Conservation (phyloP, 2,113 vertebrate genomes). For the Ammodytes dubius region DNA sequence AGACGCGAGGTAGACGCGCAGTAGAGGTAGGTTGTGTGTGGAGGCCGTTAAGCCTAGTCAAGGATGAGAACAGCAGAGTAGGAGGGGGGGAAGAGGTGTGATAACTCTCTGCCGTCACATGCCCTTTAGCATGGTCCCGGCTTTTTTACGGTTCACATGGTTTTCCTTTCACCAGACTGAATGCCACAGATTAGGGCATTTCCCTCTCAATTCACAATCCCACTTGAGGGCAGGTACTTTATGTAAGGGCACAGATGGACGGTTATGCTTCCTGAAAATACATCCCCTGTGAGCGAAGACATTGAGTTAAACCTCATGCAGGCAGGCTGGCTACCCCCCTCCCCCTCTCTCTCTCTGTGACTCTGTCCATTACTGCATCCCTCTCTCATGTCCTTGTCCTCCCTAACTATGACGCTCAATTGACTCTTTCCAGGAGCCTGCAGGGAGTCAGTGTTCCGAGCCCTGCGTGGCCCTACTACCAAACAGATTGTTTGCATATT, state of each 20-base stretch:
- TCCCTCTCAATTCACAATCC: constrained; percentile 59
- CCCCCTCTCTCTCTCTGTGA: background rate
- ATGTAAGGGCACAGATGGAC: constrained; percentile 74
- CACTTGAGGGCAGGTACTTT: constrained; percentile 69
- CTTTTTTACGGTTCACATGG: constrained; percentile 61
- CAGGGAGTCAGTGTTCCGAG: constrained; percentile 45
- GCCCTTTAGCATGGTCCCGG: constrained; percentile 44
- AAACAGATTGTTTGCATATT: background rate
- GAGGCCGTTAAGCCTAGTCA: background rate
- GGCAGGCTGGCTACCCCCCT: constrained; percentile 21
- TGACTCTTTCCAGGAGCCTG: constrained; percentile 46
- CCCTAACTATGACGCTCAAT: constrained; percentile 27
- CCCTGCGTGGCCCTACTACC: background rate
- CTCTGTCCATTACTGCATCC: constrained; percentile 11
- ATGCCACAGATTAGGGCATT: constrained; percentile 54
- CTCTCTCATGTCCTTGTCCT: constrained; percentile 21
- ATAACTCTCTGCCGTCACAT: constrained; percentile 44
- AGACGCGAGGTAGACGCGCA: no score
- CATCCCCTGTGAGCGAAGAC: constrained; percentile 44
- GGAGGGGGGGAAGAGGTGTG: background rate
- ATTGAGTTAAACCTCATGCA: constrained; percentile 42
- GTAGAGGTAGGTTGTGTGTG: no score
- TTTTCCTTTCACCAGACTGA: constrained; percentile 61
- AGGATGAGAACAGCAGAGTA: background rate
- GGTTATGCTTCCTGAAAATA: constrained; percentile 50